Evolutionary conservation across 2,113 vertebrate genomes (phyloP).

Genomic region (Ammodytes marinus): DNA sequence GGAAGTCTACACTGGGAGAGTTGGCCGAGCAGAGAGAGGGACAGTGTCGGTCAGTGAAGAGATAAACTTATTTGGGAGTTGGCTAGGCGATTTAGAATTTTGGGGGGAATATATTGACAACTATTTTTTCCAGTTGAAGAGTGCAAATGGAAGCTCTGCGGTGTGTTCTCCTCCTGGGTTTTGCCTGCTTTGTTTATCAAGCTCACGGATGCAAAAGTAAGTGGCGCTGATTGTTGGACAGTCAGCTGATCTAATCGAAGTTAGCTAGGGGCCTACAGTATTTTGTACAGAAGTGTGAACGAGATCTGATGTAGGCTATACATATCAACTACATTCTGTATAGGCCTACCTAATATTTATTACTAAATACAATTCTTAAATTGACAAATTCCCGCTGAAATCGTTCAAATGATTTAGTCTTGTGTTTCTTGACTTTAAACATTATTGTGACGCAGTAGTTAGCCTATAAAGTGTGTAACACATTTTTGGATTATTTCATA

Average conservation of each 20-base stretch:
- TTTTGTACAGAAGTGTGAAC: not conserved
- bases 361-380: not conserved
- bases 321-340: not conserved
- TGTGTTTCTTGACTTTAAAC: not conserved
- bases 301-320: not conserved
- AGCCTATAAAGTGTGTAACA: not conserved
- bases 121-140: not conserved
- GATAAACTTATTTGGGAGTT: not conserved
- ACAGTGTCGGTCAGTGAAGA: constrained; percentile 8
- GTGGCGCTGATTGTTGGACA: constrained; percentile 37
- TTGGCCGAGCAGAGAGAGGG: constrained; percentile 17
- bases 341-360: not conserved
- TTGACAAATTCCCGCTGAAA: not conserved
- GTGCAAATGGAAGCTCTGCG: constrained; percentile 58
- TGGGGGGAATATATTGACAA: no score
- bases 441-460: not conserved
- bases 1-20: constrained; percentile 12
- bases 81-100: not conserved
- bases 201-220: constrained; percentile 80
- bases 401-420: not conserved
- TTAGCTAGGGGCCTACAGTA: not conserved
- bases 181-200: constrained; percentile 43
- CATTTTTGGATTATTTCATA: not conserved
- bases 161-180: constrained; percentile 57
- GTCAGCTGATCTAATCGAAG: not conserved